Conservation (phyloP, 1,140 invertebrate species). For the Tetramorium alpestre region DNA sequence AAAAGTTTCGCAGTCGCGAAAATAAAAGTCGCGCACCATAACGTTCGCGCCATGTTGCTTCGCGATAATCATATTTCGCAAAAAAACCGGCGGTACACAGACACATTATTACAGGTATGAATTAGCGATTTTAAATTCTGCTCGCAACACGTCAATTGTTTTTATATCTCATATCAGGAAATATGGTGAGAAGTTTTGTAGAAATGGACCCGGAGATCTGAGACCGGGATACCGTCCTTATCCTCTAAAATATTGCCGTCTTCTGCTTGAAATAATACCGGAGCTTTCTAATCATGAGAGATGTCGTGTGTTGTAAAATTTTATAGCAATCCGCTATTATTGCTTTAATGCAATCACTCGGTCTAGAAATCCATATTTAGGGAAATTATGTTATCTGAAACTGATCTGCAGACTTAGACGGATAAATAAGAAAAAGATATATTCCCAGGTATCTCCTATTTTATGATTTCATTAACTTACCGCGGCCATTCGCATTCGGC, state of each 20-base stretch:
- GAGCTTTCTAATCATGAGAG: not conserved
- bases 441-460: not conserved
- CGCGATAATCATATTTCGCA: constrained; percentile 14
- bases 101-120: not conserved
- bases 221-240: not conserved
- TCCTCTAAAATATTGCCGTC: not conserved
- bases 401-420: not conserved
- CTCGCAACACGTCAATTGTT: not conserved
- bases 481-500: not conserved
- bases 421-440: too few relatives aligned
- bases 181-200: not conserved
- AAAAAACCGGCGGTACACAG: not conserved
- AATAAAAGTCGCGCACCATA: constrained; percentile 27
- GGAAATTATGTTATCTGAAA: not conserved
- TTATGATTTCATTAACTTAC: not conserved
- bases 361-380: not conserved
- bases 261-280: not conserved
- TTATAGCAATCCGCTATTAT: not conserved
- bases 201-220: not conserved
- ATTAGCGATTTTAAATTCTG: not conserved
- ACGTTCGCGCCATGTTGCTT: not conserved
- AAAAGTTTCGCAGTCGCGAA: constrained; percentile 44
- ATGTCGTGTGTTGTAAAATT: not conserved
- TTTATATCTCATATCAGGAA: not conserved
- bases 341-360: not conserved